Base-by-base conservation (phyloP, 1,140 invertebrate genomes). In the Polypedilum pembai region DNA sequence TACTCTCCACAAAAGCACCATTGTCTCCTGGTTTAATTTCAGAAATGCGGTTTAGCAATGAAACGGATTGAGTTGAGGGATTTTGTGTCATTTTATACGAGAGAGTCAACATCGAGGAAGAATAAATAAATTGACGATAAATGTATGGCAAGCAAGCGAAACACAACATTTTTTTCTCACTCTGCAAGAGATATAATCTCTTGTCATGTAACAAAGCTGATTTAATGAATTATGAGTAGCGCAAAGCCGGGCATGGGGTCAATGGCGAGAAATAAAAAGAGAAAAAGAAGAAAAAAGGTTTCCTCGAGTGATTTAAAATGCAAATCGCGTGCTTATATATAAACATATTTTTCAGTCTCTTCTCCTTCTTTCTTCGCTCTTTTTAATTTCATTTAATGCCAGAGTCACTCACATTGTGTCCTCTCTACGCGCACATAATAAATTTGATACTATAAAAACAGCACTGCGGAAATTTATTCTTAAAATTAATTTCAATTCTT, bases 161-260 rank as follows among this genome's bases (percentile, higher is more conserved):
- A 33, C 24, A 33, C 24, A 33, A 33, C 24, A 33, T 33, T 33
- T n/a, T n/a, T n/a, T n/a, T n/a, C n/a, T n/a, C n/a, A n/a, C 24
- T 33, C 24, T 33, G 24, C 24, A 33, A 33, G 45, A 56, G 45
- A 56, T 56, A n/a, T 56, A 56, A 56, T 56, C 45, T 56, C 45
- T 56, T 56, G 45, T 56, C 45, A 56, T 56, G 45, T 56, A 56
- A 56, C 45, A 56, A 56, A 56, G 45, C 45, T 56, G 45, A 56
- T 56, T 56, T 56, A 56, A 56, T 56, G 45, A 56, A 56, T 56
- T 56, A 56, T 56, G 45, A 56, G 45, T 56, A 56, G 45, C 45
- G 45, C 15, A 56, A 56, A 56, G 45, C 45, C 45, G n/a, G n/a
- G 45, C 45, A 56, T 56, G 45, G 45, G 45, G 45, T 56, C 45